A percentile compares a stretch with the other conserved stretches of the same genome.
Evolutionary conservation across 2,888 invertebrate species (phyloP).

Genomic region (Bunonema sp.): DNA sequence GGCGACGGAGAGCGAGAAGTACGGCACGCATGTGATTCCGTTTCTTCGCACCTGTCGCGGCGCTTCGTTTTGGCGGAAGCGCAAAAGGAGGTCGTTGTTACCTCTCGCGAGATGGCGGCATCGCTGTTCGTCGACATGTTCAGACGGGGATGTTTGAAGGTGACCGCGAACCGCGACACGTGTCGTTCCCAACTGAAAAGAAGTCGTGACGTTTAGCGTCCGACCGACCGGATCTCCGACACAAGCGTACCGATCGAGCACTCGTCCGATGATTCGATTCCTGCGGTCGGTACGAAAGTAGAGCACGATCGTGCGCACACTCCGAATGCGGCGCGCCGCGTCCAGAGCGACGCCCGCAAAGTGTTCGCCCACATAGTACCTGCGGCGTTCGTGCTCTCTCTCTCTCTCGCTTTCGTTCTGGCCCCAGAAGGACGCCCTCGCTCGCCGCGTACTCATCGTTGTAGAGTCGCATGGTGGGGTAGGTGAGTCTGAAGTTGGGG

Average conservation of each 20-base stretch:
- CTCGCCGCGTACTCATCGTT: constrained; percentile 35
- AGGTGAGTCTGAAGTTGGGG: constrained; percentile 29
- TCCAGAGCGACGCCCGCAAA: constrained; percentile 27
- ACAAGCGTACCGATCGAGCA: constrained; percentile 7
- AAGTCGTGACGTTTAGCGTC: constrained; percentile 1
- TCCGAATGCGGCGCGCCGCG: constrained; percentile 3
- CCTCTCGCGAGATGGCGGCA: constrained; percentile 23
- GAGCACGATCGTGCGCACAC: constrained; percentile 11
- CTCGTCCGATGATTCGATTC: constrained; percentile 8
- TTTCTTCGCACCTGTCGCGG: constrained; percentile 17
- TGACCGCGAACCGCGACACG: constrained; percentile 14
- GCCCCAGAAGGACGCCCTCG: too few relatives aligned
- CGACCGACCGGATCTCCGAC: background rate
- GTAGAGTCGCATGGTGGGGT: constrained; percentile 32
- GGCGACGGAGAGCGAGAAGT: constrained; percentile 17
- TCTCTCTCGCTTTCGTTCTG: too few relatives aligned
- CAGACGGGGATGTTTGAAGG: constrained; percentile 15
- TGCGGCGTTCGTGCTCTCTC: too few relatives aligned
- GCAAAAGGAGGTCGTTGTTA: background rate
- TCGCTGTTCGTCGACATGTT: constrained; percentile 25
- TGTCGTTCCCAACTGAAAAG: constrained; percentile 16
- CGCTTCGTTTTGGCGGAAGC: background rate
- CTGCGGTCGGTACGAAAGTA: constrained; percentile 28
- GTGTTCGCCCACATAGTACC: constrained; percentile 34
- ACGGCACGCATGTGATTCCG: constrained; percentile 25